Evolutionary conservation across 2,797 vertebrate species (phyloP).

Genomic region (Sebastes hopkinsi): DNA sequence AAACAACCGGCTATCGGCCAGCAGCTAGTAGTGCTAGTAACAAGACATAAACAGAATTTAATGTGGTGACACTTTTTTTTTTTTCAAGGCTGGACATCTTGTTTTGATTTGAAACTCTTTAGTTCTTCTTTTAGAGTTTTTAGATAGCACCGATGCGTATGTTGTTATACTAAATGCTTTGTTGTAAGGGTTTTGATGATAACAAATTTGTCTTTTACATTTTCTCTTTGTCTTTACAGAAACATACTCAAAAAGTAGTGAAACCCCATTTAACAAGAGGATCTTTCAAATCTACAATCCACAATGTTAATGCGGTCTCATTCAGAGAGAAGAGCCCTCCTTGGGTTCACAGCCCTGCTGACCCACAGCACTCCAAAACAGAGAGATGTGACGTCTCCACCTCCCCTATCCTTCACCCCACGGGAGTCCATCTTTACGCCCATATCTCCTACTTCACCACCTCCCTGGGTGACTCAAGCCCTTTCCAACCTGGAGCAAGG

Average conservation of each 20-base stretch:
- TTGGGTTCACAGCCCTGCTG: slow-evolving; percentile 73
- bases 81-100: background rate
- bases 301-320: slow-evolving; percentile 71
- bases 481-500: slow-evolving; percentile 76
- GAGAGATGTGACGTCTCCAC: slow-evolving; percentile 44
- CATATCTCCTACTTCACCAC: slow-evolving; percentile 44
- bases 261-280: background rate
- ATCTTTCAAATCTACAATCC: background rate
- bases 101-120: background rate
- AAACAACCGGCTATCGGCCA: too few relatives aligned
- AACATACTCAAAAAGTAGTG: background rate
- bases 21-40: too few relatives aligned
- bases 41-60: too few relatives aligned
- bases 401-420: slow-evolving; percentile 35
- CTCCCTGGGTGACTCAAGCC: slow-evolving; percentile 78
- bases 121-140: background rate
- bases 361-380: slow-evolving; percentile 55
- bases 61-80: too few relatives aligned
- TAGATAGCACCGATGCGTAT: background rate
- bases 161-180: background rate
- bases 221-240: slow-evolving; percentile 49
- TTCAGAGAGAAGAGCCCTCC: slow-evolving; percentile 75
- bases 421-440: slow-evolving; percentile 59
- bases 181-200: background rate
- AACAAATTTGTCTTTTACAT: background rate